Conservation (phyloP, 2,888 invertebrate genomes). For the Margaritifera margaritifera region DNA sequence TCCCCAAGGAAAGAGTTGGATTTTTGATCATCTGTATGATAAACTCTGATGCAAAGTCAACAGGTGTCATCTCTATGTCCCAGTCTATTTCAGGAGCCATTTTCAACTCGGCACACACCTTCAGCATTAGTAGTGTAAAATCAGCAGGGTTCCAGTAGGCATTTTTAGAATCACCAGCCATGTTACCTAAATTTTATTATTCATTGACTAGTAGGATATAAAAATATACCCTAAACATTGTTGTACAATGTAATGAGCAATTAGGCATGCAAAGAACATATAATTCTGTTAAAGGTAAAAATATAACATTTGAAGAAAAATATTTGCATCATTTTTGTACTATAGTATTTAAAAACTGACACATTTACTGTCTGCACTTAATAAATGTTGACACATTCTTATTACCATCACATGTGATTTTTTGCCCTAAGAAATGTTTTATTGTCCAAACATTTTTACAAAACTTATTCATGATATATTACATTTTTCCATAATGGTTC, state of each 20-base stretch:
- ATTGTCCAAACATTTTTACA: too few species aligned
- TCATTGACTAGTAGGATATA: background rate
- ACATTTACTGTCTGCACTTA: too few species aligned
- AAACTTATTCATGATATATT: too few species aligned
- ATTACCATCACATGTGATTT: too few species aligned
- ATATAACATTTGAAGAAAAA: too few species aligned
- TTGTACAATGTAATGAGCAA: background rate
- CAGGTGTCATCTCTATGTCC: constrained; percentile 73
- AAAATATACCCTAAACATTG: background rate
- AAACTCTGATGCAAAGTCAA: constrained; percentile 71
- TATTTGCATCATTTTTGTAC: too few species aligned
- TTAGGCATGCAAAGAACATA: too few species aligned
- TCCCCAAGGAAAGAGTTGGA: constrained; percentile 66
- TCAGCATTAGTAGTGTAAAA: constrained; percentile 71
- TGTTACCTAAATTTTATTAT: constrained; percentile 58
- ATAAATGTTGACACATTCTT: too few species aligned
- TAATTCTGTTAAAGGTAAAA: too few species aligned
- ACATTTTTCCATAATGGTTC: too few species aligned
- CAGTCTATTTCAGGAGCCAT: constrained; percentile 69
- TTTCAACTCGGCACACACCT: constrained; percentile 62
- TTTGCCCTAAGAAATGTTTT: too few species aligned
- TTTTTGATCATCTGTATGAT: constrained; percentile 66
- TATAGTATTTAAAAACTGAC: too few species aligned
- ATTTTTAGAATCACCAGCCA: constrained; percentile 65
- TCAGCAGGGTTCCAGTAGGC: constrained; percentile 73